phyloP scores from a whole-genome alignment of 1,140 invertebrate genomes.

The Matsumurasca onukii region DNA sequence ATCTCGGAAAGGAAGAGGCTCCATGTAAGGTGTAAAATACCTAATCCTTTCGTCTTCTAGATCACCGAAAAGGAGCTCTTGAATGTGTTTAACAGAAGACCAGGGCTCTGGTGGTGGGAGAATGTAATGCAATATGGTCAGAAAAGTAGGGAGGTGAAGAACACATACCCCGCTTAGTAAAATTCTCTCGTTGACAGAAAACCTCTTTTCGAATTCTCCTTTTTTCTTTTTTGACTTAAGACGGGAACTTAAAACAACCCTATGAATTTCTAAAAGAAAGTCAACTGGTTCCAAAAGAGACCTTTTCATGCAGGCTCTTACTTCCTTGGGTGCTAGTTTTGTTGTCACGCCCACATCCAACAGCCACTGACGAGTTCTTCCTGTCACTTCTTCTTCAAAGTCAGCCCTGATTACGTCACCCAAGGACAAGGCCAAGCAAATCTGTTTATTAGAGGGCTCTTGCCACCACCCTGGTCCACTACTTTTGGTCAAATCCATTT shows the following conservation, averaged over 20 bases:
- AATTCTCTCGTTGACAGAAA: conserved; percentile 6
- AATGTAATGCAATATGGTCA: conserved; percentile 1
- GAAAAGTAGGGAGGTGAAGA: not conserved
- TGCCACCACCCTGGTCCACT: conserved; percentile 19
- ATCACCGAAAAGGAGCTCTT: conserved; percentile 5
- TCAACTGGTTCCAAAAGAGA: not conserved
- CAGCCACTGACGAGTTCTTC: conserved; percentile 10
- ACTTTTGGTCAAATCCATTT: not conserved
- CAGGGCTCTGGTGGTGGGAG: conserved; percentile 4
- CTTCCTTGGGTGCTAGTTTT: not conserved
- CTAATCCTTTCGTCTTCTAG: conserved; percentile 9
- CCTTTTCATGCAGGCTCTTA: not conserved
- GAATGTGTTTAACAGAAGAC: not conserved
- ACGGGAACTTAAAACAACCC: not conserved
- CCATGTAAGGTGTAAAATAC: conserved; percentile 13
- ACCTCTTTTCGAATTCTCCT: not conserved
- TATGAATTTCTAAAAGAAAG: conserved; percentile 2
- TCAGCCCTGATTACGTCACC: conserved; percentile 1
- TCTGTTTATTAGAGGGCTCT: conserved; percentile 9
- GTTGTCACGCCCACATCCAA: conserved; percentile 1
- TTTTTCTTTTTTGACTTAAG: not conserved
- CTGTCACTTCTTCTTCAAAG: conserved; percentile 11
- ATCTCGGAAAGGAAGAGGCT: conserved; percentile 6
- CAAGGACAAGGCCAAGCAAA: not conserved
- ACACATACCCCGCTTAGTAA: not conserved